These are phyloP conservation scores for Meloe dianella DNA, from an alignment of 2,888 invertebrate species.

Conservation along the genomic window DNA sequence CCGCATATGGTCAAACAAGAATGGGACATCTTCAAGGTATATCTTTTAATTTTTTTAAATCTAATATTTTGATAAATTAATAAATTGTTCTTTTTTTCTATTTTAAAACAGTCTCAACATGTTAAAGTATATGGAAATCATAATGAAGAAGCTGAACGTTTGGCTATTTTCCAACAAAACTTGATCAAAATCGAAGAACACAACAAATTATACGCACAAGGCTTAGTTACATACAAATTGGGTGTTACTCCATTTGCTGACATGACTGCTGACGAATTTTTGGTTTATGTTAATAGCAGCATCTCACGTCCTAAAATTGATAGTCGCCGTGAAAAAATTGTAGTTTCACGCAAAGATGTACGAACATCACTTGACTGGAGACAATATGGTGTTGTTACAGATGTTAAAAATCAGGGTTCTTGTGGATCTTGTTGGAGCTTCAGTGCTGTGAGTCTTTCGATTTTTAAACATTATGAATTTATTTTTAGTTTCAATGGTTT, in stretches of 20 bases:
- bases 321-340: not conserved
- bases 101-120: not conserved
- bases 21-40: constrained; percentile 20
- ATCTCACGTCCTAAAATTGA: not conserved
- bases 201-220: constrained; percentile 33
- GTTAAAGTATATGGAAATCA: constrained; percentile 15
- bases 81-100: not conserved
- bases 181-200: constrained; percentile 35
- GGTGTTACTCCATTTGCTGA: constrained; percentile 35
- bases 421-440: no score
- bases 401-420: no score
- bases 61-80: no score
- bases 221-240: constrained; percentile 31
- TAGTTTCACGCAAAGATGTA: constrained; percentile 72
- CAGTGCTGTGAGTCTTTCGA: no score
- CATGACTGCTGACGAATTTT: constrained; percentile 33
- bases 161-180: constrained; percentile 32
- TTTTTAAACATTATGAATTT: no score
- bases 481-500: not conserved
- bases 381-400: no score
- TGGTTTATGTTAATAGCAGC: not conserved
- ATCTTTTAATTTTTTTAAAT: not conserved
- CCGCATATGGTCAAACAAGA: not conserved
- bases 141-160: constrained; percentile 30
- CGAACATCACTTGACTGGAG: constrained; percentile 47